These are phyloP conservation scores for Drosophila subpulchrella DNA, from an alignment of 1,140 invertebrate genomes.

Conservation along the genomic window DNA sequence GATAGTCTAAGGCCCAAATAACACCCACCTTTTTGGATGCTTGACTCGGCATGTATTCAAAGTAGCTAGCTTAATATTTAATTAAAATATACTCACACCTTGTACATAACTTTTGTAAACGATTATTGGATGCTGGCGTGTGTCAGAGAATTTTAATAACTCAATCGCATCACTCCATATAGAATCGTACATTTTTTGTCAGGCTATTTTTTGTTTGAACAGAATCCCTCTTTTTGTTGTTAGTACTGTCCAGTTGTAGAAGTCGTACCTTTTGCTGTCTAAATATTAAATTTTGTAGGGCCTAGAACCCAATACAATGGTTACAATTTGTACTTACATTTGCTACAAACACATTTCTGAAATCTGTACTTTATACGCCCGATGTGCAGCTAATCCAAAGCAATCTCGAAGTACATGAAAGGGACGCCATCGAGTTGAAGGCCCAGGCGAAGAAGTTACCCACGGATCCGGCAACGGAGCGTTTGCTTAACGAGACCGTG, in stretches of 20 bases:
- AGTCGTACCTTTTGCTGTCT: conserved; percentile 43
- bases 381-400: conserved; percentile 76
- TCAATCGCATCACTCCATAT: conserved; percentile 82
- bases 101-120: conserved; percentile 53
- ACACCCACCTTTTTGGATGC: conserved; percentile 36
- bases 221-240: conserved; percentile 25
- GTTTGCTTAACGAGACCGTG: conserved; percentile 71
- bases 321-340: conserved; percentile 1
- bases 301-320: neutral
- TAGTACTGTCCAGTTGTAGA: conserved; percentile 49
- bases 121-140: conserved; percentile 82
- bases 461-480: conserved; percentile 73
- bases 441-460: conserved; percentile 65
- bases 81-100: conserved; percentile 54
- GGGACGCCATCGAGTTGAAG: conserved; percentile 67
- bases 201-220: conserved; percentile 13
- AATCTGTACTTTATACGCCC: conserved; percentile 13
- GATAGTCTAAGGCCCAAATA: conserved; percentile 29
- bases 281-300: conserved; percentile 32
- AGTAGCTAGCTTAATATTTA: conserved; percentile 34
- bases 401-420: conserved; percentile 79
- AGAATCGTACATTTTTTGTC: conserved; percentile 62
- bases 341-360: conserved; percentile 16
- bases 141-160: conserved; percentile 70
- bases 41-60: conserved; percentile 48